Evolutionary conservation across 2,888 invertebrate genomes (phyloP).

Genomic region (Trypoxylon attenuatum): DNA sequence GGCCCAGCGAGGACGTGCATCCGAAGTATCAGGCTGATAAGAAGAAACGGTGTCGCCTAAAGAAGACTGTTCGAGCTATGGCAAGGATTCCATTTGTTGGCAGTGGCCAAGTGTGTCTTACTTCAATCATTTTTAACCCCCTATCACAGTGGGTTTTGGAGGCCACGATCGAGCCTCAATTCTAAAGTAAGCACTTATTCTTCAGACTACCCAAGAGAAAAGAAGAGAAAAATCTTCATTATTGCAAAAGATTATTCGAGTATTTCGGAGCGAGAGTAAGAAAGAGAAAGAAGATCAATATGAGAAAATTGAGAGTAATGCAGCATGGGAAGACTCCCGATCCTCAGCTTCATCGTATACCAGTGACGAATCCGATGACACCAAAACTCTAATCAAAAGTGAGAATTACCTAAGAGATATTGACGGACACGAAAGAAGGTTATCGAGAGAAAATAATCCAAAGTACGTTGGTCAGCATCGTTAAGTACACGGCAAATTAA

Average conservation of each 20-base stretch:
- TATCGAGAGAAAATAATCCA: no score
- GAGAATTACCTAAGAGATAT: conserved; percentile 2
- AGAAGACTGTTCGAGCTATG: conserved; percentile 54
- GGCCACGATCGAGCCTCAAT: no score
- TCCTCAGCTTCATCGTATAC: conserved; percentile 38
- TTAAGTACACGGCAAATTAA: neutral
- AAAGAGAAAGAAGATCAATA: no score
- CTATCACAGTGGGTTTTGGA: neutral
- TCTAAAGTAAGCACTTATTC: neutral
- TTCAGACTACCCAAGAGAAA: conserved; percentile 6
- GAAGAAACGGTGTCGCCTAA: conserved; percentile 47
- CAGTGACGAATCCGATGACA: conserved; percentile 19
- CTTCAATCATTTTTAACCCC: neutral
- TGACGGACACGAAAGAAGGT: neutral
- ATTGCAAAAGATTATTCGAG: conserved; percentile 49
- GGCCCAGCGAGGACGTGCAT: conserved; percentile 44
- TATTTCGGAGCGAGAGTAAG: no score
- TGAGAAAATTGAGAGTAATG: no score
- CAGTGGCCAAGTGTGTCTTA: conserved; percentile 36
- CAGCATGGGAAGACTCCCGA: no score
- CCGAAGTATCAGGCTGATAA: conserved; percentile 36
- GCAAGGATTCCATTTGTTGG: conserved; percentile 56
- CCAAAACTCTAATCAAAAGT: conserved; percentile 14
- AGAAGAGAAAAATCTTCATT: conserved; percentile 42
- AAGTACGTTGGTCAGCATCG: no score